phyloP scores from a whole-genome alignment of 2,888 invertebrate species.

The Caenorhabditis uteleia region DNA sequence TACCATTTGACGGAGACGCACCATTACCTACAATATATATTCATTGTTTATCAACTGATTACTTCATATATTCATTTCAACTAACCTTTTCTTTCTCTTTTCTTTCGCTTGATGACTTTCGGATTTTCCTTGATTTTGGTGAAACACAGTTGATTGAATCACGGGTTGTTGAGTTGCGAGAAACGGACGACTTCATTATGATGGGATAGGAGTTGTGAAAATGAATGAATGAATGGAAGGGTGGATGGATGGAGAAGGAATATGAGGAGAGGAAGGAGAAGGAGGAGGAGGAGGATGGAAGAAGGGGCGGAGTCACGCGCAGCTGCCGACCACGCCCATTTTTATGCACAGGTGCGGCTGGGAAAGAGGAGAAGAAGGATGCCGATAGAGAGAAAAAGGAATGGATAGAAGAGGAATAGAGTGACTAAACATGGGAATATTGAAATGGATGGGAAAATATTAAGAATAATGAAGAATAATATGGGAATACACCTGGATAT shows the following conservation, averaged over 20 bases:
- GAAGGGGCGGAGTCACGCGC: not conserved
- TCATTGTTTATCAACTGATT: not conserved
- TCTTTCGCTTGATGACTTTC: conserved; percentile 45
- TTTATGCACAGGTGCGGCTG: conserved; percentile 33
- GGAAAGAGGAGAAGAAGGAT: conserved; percentile 5
- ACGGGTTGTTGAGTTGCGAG: conserved; percentile 16
- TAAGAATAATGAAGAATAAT: conserved; percentile 1
- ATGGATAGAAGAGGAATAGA: conserved; percentile 1
- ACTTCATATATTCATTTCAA: conserved; percentile 10
- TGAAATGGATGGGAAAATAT: conserved; percentile 3
- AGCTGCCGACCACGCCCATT: conserved; percentile 17
- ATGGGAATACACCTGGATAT: not conserved
- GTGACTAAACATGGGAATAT: not conserved
- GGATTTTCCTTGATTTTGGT: conserved; percentile 38
- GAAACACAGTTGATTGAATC: conserved; percentile 32
- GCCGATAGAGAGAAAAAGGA: conserved; percentile 3
- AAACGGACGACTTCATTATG: conserved; percentile 17
- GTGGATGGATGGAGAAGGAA: not conserved
- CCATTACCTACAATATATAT: conserved; percentile 40
- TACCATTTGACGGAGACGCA: conserved; percentile 41
- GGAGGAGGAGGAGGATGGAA: not conserved
- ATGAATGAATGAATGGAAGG: too few relatives aligned
- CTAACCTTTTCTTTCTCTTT: conserved; percentile 51
- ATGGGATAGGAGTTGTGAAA: not conserved
- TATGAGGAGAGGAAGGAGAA: not conserved